These are phyloP conservation scores for Lichenostomus cassidix DNA, from an alignment of 2,113 vertebrate species.

Conservation along the genomic window DNA sequence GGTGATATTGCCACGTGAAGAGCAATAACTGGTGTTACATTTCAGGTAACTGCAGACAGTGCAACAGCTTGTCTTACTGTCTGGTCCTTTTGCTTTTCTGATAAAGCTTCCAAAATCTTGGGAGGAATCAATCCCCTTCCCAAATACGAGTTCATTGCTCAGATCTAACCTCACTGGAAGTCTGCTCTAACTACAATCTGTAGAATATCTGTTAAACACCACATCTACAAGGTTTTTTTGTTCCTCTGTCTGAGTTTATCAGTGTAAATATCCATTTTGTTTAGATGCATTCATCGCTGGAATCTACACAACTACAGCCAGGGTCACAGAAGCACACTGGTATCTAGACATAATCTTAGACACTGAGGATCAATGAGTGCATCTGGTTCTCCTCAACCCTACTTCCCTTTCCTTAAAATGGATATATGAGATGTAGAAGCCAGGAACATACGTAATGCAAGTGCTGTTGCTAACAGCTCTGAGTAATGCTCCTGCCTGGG, in stretches of 20 bases:
- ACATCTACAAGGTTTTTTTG: neutral
- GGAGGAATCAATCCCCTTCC: neutral
- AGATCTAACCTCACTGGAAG: neutral
- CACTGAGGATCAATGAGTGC: neutral
- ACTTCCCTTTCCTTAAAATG: neutral
- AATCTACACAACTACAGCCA: neutral
- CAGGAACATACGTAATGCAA: neutral
- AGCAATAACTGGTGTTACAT: neutral
- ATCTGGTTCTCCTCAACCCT: neutral
- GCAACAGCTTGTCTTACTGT: neutral
- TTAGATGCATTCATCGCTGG: accelerated
- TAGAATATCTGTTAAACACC: neutral
- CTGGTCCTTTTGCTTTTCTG: neutral
- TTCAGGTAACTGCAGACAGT: neutral
- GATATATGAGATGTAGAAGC: neutral
- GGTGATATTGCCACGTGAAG: neutral
- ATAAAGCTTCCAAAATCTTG: neutral
- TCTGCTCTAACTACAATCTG: neutral
- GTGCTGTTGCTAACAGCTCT: neutral
- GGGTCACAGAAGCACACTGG: neutral
- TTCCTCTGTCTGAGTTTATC: neutral
- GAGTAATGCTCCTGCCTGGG: neutral
- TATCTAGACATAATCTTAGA: neutral
- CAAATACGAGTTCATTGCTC: neutral
- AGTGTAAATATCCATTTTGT: neutral